Base-by-base conservation (phyloP, 1,140 invertebrate genomes). In the Neodiprion pinetum region DNA sequence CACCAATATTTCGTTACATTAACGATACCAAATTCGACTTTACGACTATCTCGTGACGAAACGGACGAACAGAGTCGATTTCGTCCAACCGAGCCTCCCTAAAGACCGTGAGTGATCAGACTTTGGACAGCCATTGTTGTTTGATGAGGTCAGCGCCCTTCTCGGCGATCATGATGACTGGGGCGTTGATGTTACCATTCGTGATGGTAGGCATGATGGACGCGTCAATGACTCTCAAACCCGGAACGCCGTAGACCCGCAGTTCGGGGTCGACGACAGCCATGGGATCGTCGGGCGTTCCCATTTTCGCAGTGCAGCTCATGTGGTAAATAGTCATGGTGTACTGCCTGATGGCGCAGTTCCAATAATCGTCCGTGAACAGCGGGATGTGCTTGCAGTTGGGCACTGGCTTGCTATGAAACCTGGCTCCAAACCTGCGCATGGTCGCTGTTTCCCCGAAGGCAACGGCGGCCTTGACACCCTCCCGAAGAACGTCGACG, bases 111-210 rank as follows among this genome's bases (percentile, higher is more conserved):
- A 40, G 2, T 40, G 28, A 40, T 40, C 28, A 5, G 28, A 5
- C 28, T 40, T 78, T 85, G 9, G 80, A 77, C 9, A 91, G 78
- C 93, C 94, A 95, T 50, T 92, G 86, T 70, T 90, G 88, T 82
- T 96, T 96, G 9, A 98, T 94, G 82, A 97, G 82, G 87, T 98
- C 96, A 0, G 96, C 91, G 0, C 94, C 96, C 83, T 97, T 97
- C 82, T 98, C 97, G 0, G 90, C 97, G n/a, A 98, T 96, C 96
- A 98, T 98, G 10, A 98, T 95, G 0, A 93, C 92, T 0, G 95
- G 94, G 0, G 95, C 95, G 77, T 96, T 96, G 17, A 96, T 96
- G 80, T 96, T 96, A 0, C 95, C 96, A 81, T 92, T 95, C 0
- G 94, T 94, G 1, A 96, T 93, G 0, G 92, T 90, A 0, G 95